Evolutionary conservation across 2,888 invertebrate genomes (phyloP).

Genomic region (Linnaemya vulpina): DNA sequence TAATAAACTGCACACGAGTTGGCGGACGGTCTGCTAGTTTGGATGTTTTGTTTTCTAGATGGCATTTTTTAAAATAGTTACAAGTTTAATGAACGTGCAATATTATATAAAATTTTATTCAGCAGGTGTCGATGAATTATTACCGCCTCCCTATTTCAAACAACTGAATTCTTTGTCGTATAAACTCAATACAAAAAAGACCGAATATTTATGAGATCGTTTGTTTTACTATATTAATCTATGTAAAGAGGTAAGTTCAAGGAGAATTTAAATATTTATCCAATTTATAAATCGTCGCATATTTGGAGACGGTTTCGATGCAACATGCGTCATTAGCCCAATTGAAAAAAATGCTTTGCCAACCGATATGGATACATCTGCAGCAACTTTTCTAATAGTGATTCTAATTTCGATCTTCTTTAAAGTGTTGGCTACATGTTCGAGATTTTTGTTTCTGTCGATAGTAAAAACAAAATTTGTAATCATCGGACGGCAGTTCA

Average conservation of each 20-base stretch:
- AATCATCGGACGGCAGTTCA: no score
- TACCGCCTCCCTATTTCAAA: background rate
- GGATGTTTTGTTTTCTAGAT: constrained; percentile 24
- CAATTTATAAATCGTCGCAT: no score
- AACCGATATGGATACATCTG: no score
- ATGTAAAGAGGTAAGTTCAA: background rate
- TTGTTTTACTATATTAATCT: background rate
- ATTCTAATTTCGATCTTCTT: no score
- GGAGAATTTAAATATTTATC: no score
- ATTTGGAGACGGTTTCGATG: no score
- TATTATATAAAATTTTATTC: constrained; percentile 8
- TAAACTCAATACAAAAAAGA: background rate
- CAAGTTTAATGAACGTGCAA: background rate
- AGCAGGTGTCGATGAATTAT: constrained; percentile 45
- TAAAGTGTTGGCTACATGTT: no score
- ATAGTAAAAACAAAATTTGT: no score
- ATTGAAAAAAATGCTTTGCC: no score
- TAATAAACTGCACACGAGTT: background rate
- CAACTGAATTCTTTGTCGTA: background rate
- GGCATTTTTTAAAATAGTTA: background rate
- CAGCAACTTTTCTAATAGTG: no score
- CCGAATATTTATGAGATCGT: background rate
- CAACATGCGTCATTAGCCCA: no score
- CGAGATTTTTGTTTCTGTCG: no score
- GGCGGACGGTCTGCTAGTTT: background rate